Evolutionary conservation across 2,888 invertebrate genomes (phyloP).

Genomic region (Atrina japonica): DNA sequence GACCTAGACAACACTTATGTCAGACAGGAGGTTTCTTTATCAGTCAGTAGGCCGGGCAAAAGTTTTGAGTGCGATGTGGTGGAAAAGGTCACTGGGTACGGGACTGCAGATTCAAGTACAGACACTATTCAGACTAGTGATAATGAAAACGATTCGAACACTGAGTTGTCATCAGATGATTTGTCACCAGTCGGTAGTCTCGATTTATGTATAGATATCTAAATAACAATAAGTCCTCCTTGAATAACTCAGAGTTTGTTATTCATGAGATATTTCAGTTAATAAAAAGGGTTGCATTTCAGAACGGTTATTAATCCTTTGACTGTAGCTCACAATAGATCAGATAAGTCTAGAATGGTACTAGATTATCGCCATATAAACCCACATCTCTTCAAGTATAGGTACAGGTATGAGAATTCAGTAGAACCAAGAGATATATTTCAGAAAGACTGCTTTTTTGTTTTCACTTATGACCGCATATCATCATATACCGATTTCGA

Average conservation of each 20-base stretch:
- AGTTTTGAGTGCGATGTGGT: conserved; percentile 40
- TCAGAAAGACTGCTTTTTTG: conserved; percentile 24
- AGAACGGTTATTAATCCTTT: conserved; percentile 38
- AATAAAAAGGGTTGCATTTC: conserved; percentile 40
- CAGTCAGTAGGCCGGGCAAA: conserved; percentile 21
- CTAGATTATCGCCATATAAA: conserved; percentile 33
- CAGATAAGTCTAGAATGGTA: conserved; percentile 20
- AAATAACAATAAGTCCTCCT: conserved; percentile 42
- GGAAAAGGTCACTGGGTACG: conserved; percentile 39
- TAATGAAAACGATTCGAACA: not conserved
- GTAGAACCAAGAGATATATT: conserved; percentile 28
- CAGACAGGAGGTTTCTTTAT: not conserved
- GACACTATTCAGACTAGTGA: not conserved
- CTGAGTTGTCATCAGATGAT: not conserved
- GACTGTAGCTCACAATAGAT: conserved; percentile 41
- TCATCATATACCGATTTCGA: conserved; percentile 37
- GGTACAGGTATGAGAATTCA: conserved; percentile 29
- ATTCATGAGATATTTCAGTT: conserved; percentile 30
- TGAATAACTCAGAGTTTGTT: conserved; percentile 42
- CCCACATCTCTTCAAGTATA: conserved; percentile 30
- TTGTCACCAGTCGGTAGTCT: conserved; percentile 8
- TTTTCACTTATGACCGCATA: conserved; percentile 38
- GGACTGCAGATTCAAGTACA: conserved; percentile 1
- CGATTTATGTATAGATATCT: not conserved
- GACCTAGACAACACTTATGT: not conserved